A percentile compares a stretch with the other conserved stretches of the same genome.
Evolutionary conservation across 2,888 invertebrate genomes (phyloP).

Genomic region (Cheilosia impressa): DNA sequence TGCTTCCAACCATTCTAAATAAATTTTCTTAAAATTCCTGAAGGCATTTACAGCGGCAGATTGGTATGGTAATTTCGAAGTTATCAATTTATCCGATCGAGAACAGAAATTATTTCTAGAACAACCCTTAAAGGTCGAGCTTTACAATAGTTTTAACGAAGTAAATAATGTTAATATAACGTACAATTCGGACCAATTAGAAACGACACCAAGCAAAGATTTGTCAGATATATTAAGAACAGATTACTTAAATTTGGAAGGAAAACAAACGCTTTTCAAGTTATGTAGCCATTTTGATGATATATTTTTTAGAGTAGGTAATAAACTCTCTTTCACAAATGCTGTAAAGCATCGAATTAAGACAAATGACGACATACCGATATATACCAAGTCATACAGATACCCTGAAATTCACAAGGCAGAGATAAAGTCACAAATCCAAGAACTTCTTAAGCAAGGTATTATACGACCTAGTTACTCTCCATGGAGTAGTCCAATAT

Average conservation of each 20-base stretch:
- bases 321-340: not conserved
- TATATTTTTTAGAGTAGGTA: conserved; percentile 14
- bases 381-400: not conserved
- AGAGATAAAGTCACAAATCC: too few relatives aligned
- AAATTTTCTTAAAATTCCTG: not conserved
- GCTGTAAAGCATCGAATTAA: not conserved
- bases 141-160: not conserved
- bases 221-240: not conserved
- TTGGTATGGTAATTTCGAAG: not conserved
- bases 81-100: not conserved
- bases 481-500: conserved; percentile 21
- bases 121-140: conserved; percentile 6
- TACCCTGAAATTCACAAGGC: not conserved
- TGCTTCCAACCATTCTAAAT: not conserved
- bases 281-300: conserved; percentile 10
- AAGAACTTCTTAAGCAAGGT: too few relatives aligned
- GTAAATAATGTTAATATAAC: conserved; percentile 1
- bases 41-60: not conserved
- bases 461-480: too few relatives aligned
- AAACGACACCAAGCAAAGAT: not conserved
- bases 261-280: conserved; percentile 1
- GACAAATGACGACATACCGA: not conserved
- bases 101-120: conserved; percentile 3
- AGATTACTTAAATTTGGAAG: not conserved
- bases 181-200: not conserved